Percentiles rank a stretch among this genome's conserved stretches.
Conservation (phyloP, 2,113 vertebrate species). For the Benitochromis conjunctus region DNA sequence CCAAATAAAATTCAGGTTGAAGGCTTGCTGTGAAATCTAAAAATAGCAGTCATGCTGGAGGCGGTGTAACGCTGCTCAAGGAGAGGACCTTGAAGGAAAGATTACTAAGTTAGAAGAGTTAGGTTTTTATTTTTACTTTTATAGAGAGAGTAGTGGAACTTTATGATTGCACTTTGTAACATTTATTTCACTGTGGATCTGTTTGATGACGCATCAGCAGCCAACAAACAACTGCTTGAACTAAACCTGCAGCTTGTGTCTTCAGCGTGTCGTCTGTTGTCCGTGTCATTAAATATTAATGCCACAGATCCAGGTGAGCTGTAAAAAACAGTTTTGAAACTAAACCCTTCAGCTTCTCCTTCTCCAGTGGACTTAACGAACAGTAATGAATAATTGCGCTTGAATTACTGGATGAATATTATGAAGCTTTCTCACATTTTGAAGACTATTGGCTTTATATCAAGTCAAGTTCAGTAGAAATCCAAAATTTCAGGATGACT, state of each 20-base stretch:
- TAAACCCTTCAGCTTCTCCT: neutral
- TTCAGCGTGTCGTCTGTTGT: neutral
- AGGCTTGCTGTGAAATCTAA: neutral
- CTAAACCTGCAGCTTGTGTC: neutral
- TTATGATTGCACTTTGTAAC: neutral
- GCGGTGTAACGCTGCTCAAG: neutral
- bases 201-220: neutral
- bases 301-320: neutral
- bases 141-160: neutral
- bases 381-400: neutral
- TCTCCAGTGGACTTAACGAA: neutral
- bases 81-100: neutral
- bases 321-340: neutral
- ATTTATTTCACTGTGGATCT: neutral
- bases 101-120: accelerated
- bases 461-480: neutral
- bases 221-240: neutral
- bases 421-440: neutral
- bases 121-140: neutral
- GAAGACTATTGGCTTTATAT: neutral
- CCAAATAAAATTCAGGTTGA: neutral
- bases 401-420: neutral
- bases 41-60: neutral
- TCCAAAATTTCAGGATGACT: neutral
- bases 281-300: accelerated